These are phyloP conservation scores for Heliopora coerulea DNA, from an alignment of 92 coral and sea anemone species.

Conservation along the genomic window DNA sequence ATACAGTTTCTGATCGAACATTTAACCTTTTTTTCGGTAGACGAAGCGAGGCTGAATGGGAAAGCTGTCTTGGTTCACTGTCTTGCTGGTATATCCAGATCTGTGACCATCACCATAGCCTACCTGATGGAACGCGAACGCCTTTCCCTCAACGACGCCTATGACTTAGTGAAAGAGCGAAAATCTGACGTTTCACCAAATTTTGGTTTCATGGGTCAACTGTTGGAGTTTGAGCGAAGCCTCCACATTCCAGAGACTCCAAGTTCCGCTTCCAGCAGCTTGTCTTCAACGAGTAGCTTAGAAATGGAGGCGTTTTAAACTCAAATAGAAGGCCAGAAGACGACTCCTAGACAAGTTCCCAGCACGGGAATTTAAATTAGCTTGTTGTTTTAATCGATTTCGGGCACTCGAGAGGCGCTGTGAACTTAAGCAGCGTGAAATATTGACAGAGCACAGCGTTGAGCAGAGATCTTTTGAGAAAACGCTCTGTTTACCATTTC, in stretches of 20 bases:
- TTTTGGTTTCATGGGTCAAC: slow-evolving; percentile 98
- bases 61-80: slow-evolving; percentile 90
- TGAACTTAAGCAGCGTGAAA: slow-evolving; percentile 25
- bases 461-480: slow-evolving; percentile 26
- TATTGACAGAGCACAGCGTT: slow-evolving; percentile 34
- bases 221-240: slow-evolving; percentile 87
- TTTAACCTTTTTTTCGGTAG: slow-evolving; percentile 57
- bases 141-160: slow-evolving; percentile 87
- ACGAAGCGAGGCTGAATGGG: slow-evolving; percentile 80
- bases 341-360: too few species aligned
- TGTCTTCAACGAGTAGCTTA: slow-evolving; percentile 75
- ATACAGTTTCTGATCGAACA: too few species aligned
- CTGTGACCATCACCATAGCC: slow-evolving; percentile 95
- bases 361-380: too few species aligned
- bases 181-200: slow-evolving; percentile 96
- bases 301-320: slow-evolving; percentile 51
- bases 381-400: too few species aligned
- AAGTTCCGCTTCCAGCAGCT: slow-evolving; percentile 77
- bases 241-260: slow-evolving; percentile 63
- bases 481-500: slow-evolving; percentile 20
- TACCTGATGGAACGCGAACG: slow-evolving; percentile 76
- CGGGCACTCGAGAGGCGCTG: too few species aligned
- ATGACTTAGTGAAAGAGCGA: slow-evolving; percentile 94
- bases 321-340: not conserved
- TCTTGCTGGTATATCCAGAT: slow-evolving; percentile 91